These are phyloP conservation scores for Rhynchopsitta pachyrhyncha DNA, from an alignment of 2,113 vertebrate species.

Conservation along the genomic window DNA sequence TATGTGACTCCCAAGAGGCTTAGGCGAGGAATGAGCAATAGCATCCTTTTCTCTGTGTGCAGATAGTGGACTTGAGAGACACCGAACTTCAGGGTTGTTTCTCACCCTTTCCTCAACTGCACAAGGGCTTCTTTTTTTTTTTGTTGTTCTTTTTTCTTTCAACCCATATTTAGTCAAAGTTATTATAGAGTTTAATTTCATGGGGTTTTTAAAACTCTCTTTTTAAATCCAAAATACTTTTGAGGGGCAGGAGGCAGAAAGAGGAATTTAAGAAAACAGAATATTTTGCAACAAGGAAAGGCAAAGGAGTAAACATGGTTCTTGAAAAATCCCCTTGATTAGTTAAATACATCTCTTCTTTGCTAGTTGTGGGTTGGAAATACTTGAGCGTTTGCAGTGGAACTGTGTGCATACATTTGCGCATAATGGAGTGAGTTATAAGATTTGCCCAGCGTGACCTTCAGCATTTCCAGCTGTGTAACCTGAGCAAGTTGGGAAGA, in stretches of 20 bases:
- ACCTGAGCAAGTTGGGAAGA: conserved; percentile 43
- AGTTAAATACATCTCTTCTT: not conserved
- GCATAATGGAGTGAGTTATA: conserved; percentile 23
- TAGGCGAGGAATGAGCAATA: not conserved
- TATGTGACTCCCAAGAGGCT: not conserved
- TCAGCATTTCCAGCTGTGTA: conserved; percentile 25
- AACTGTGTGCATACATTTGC: conserved; percentile 24
- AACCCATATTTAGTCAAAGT: not conserved
- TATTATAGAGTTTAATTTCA: not conserved
- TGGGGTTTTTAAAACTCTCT: not conserved
- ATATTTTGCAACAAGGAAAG: not conserved
- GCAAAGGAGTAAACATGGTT: not conserved
- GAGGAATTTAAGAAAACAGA: not conserved
- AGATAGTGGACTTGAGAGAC: not conserved
- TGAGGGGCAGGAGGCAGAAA: fast-evolving
- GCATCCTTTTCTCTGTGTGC: not conserved
- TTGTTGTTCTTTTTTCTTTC: not conserved
- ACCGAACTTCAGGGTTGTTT: not conserved
- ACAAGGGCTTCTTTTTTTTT: not conserved
- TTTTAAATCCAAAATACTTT: not conserved
- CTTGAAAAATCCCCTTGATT: not conserved
- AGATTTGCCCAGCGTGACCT: conserved; percentile 45
- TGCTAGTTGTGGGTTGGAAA: not conserved
- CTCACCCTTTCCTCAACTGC: not conserved
- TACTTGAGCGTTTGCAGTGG: not conserved